phyloP scores from a whole-genome alignment of 1,140 invertebrate genomes.

The Trachymyrmex cornetzi region DNA sequence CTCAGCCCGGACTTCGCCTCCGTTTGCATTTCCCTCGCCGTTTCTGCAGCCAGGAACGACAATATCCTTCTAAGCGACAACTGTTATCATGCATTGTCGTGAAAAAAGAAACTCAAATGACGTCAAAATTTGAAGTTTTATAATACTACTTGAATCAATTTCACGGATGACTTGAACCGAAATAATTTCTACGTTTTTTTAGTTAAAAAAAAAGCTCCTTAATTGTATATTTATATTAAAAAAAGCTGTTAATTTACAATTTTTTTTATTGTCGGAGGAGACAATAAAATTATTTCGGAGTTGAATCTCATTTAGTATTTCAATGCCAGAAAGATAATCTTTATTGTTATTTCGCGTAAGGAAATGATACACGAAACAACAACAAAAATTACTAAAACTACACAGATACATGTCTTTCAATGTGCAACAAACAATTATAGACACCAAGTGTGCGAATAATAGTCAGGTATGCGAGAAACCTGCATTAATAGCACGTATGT shows the following conservation, averaged over 20 bases:
- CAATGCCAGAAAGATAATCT: not conserved
- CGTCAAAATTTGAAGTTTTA: not conserved
- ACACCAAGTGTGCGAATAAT: conserved; percentile 7
- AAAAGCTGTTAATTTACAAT: not conserved
- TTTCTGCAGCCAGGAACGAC: conserved; percentile 79
- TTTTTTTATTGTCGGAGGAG: not conserved
- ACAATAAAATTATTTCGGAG: conserved; percentile 13
- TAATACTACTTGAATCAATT: not conserved
- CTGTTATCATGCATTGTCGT: conserved; percentile 38
- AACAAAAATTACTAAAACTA: conserved; percentile 11
- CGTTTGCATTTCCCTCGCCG: conserved; percentile 72
- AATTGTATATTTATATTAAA: too few relatives aligned
- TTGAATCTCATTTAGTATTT: not conserved
- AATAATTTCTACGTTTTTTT: not conserved
- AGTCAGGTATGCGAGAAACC: not conserved
- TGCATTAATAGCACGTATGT: not conserved
- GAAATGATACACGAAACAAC: conserved; percentile 3
- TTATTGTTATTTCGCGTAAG: not conserved
- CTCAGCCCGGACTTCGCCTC: conserved; percentile 71
- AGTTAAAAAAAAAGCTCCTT: not conserved
- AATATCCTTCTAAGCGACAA: conserved; percentile 32
- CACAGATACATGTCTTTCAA: not conserved
- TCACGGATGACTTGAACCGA: not conserved
- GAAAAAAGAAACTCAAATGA: not conserved
- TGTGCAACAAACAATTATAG: conserved; percentile 14